A percentile compares a stretch with the other conserved stretches of the same genome.
Evolutionary conservation across 2,888 invertebrate genomes (phyloP).

Genomic region (Anthrax anthrax): DNA sequence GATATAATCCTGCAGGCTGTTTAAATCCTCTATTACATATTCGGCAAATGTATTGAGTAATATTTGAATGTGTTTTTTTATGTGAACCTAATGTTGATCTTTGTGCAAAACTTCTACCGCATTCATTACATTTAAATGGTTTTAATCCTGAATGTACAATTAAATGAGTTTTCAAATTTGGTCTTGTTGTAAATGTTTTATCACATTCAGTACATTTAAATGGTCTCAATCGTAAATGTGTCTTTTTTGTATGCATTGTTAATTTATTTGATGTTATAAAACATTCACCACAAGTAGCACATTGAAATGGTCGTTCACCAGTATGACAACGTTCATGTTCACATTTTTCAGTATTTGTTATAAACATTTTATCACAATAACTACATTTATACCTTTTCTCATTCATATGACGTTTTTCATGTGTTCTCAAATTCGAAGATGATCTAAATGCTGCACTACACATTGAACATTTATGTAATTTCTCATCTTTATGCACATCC

Average conservation of each 20-base stretch:
- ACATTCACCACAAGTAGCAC: neutral
- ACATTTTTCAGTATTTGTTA: neutral
- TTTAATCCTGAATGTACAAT: neutral
- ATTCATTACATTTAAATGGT: neutral
- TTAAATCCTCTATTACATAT: neutral
- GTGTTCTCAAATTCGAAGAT: neutral
- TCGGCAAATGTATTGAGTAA: neutral
- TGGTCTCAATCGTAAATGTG: neutral
- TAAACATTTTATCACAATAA: neutral
- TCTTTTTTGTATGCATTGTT: neutral
- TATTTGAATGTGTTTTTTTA: neutral
- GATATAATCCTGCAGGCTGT: neutral
- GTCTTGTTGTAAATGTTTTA: neutral
- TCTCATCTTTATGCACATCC: neutral
- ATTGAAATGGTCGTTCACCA: neutral
- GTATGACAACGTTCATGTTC: neutral
- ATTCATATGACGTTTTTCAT: neutral
- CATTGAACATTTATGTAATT: neutral
- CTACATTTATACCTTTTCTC: neutral
- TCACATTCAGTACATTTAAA: neutral
- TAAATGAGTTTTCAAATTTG: neutral
- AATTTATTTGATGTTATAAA: neutral
- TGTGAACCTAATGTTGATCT: neutral
- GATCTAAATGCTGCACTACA: neutral
- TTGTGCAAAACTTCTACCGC: neutral